Conservation (phyloP, 2,888 invertebrate genomes). For the Ommatoiulus sabulosus region DNA sequence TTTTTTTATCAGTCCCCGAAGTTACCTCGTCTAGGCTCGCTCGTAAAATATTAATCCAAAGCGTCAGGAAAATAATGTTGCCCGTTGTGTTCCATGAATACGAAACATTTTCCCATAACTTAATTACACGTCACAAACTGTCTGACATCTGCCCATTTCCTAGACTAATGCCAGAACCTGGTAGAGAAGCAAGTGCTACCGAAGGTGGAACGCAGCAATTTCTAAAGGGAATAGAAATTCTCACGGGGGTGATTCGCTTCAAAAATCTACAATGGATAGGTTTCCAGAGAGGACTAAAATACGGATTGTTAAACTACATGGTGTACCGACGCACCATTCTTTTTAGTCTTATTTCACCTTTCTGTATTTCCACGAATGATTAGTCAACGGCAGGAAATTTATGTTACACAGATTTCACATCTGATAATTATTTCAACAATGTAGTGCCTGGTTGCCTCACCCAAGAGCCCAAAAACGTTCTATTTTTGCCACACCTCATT, state of each 20-base stretch:
- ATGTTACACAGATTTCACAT: too few relatives aligned
- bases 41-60: neutral
- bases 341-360: too few relatives aligned
- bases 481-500: too few relatives aligned
- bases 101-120: neutral
- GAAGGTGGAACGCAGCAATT: neutral
- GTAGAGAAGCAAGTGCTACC: neutral
- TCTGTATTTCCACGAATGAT: too few relatives aligned
- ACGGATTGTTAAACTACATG: neutral
- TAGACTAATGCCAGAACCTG: neutral
- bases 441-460: too few relatives aligned
- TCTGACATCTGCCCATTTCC: neutral
- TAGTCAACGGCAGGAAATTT: too few relatives aligned
- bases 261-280: neutral
- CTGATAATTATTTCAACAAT: too few relatives aligned
- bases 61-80: neutral
- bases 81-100: neutral
- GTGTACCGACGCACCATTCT: too few relatives aligned
- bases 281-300: neutral
- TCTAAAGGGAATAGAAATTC: neutral
- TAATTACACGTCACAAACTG: conserved; percentile 3
- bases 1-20: neutral
- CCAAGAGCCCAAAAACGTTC: too few relatives aligned
- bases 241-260: neutral
- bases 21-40: neutral